Conservation (phyloP, 2,113 vertebrate species). For the Vulpes ferrilata region DNA sequence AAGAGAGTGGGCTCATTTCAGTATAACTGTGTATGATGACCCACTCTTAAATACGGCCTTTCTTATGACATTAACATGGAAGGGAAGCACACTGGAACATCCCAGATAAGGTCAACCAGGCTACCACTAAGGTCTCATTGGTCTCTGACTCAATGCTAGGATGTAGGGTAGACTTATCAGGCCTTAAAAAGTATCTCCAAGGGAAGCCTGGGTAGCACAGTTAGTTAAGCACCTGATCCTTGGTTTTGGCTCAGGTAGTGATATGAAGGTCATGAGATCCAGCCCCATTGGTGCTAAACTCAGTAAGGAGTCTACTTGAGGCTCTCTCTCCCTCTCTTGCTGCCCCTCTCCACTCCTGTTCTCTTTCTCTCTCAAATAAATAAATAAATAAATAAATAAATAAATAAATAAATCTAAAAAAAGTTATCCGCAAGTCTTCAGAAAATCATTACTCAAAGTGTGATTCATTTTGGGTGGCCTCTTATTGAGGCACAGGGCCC, state of each 20-base stretch:
- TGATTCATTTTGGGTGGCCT: background rate
- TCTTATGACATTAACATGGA: background rate
- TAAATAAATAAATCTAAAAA: background rate
- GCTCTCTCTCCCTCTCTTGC: background rate
- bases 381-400: background rate
- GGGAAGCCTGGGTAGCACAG: background rate
- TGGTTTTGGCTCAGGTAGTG: background rate
- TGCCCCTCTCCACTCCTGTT: background rate
- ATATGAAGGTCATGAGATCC: background rate
- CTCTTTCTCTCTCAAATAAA: background rate
- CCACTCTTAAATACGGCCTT: background rate
- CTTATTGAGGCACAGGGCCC: background rate
- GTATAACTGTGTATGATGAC: background rate
- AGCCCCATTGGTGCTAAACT: background rate
- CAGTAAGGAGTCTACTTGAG: background rate
- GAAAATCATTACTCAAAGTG: background rate
- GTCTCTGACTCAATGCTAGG: conserved; percentile 9
- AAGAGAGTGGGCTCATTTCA: background rate
- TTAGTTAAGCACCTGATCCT: background rate
- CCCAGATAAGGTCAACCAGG: background rate
- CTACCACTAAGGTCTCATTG: background rate
- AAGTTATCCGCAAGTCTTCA: background rate
- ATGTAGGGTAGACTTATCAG: background rate
- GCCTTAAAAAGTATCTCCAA: background rate
- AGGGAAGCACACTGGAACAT: background rate